Conservation (phyloP, 1,140 invertebrate genomes). For the Papilio glaucus region DNA sequence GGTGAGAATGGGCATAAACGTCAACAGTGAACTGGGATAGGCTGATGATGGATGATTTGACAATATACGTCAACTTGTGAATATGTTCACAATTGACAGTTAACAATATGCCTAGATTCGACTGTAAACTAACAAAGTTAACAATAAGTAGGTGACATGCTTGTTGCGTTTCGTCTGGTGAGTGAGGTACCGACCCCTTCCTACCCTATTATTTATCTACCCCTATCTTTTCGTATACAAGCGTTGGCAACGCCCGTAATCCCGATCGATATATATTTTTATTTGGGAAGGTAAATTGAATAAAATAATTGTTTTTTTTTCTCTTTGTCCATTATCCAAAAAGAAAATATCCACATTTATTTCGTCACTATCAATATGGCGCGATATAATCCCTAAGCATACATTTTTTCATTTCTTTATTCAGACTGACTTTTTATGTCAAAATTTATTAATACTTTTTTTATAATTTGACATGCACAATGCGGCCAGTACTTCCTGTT, state of each 20-base stretch:
- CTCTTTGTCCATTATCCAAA: neutral
- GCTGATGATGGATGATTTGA: too few species aligned
- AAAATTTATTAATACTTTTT: too few species aligned
- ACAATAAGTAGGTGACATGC: neutral
- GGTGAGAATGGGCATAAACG: too few species aligned
- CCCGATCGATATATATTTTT: neutral
- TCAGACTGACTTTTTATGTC: neutral
- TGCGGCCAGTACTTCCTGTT: neutral
- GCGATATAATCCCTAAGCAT: neutral
- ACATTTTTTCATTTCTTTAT: neutral
- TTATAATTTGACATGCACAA: neutral
- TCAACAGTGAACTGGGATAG: too few species aligned
- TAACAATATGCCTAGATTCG: too few species aligned
- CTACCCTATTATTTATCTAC: neutral
- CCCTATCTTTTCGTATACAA: neutral
- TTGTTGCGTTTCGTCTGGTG: neutral
- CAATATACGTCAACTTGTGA: too few species aligned
- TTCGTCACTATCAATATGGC: neutral
- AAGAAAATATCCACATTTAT: neutral
- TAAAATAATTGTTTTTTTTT: neutral
- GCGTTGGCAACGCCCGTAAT: neutral
- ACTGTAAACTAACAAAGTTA: neutral
- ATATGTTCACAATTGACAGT: too few species aligned
- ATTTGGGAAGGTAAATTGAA: neutral
- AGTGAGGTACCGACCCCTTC: too few species aligned